Evolutionary conservation across 1,140 invertebrate species (phyloP).

Genomic region (Pogonus chalceus): DNA sequence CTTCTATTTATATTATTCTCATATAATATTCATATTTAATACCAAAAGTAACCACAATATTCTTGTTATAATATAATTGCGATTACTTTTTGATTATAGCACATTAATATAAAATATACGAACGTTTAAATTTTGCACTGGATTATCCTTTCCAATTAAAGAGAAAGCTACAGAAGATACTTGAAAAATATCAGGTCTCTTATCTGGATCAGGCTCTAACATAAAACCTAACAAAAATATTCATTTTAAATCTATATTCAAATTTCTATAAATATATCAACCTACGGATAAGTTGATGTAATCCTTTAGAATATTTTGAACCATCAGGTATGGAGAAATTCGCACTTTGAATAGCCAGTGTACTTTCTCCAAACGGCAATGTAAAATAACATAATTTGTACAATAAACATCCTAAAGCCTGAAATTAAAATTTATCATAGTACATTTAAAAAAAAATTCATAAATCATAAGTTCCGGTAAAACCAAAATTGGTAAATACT

Average conservation of each 20-base stretch:
- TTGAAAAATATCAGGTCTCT: conserved; percentile 83
- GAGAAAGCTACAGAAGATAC: conserved; percentile 71
- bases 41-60: no score
- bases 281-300: conserved; percentile 46
- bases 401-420: conserved; percentile 82
- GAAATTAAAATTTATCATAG: conserved; percentile 21
- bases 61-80: no score
- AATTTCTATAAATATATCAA: conserved; percentile 8
- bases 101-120: no score
- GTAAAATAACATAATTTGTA: conserved; percentile 90
- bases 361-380: conserved; percentile 88
- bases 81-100: no score
- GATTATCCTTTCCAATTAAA: conserved; percentile 62
- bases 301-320: conserved; percentile 58
- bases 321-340: conserved; percentile 80
- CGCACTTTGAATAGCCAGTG: conserved; percentile 85
- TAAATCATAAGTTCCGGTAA: conserved; percentile 6
- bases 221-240: conserved; percentile 53
- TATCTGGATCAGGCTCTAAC: conserved; percentile 72
- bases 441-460: background rate
- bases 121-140: conserved; percentile 76
- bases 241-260: background rate
- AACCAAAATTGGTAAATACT: no score
- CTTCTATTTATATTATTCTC: no score
- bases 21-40: no score